phyloP scores from a whole-genome alignment of 2,888 invertebrate species.

The Cosmia pyralina region DNA sequence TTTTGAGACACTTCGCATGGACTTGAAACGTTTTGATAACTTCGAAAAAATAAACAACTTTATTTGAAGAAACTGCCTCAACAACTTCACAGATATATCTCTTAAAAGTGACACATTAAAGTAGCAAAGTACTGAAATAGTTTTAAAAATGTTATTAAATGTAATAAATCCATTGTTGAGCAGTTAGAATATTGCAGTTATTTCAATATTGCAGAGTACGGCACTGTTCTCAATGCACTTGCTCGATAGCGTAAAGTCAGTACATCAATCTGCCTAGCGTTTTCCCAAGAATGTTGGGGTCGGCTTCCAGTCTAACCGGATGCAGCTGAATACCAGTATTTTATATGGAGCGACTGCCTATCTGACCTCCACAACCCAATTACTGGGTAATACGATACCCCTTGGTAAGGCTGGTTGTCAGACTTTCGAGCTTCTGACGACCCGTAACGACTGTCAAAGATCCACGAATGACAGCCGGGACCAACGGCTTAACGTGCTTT shows the following conservation, averaged over 20 bases:
- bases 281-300: too few species aligned
- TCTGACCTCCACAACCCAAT: too few species aligned
- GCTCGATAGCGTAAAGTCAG: slow-evolving; percentile 8
- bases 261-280: too few species aligned
- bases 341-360: too few species aligned
- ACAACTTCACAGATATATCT: slow-evolving; percentile 25
- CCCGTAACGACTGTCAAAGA: too few species aligned
- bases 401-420: too few species aligned
- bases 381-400: too few species aligned
- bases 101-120: slow-evolving; percentile 20
- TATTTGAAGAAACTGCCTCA: slow-evolving; percentile 30
- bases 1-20: slow-evolving; percentile 64
- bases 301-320: too few species aligned
- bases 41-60: slow-evolving; percentile 57
- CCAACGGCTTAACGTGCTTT: too few species aligned
- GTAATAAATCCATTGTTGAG: slow-evolving; percentile 30
- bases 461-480: too few species aligned
- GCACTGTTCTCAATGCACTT: slow-evolving; percentile 41
- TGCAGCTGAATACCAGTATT: too few species aligned
- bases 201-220: slow-evolving; percentile 50
- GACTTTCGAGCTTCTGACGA: too few species aligned
- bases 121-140: slow-evolving; percentile 13
- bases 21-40: slow-evolving; percentile 60
- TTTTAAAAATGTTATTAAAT: slow-evolving; percentile 23
- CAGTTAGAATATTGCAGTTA: slow-evolving; percentile 31